phyloP scores from a whole-genome alignment of 2,797 vertebrate species.

The Syngnathus rostellatus region DNA sequence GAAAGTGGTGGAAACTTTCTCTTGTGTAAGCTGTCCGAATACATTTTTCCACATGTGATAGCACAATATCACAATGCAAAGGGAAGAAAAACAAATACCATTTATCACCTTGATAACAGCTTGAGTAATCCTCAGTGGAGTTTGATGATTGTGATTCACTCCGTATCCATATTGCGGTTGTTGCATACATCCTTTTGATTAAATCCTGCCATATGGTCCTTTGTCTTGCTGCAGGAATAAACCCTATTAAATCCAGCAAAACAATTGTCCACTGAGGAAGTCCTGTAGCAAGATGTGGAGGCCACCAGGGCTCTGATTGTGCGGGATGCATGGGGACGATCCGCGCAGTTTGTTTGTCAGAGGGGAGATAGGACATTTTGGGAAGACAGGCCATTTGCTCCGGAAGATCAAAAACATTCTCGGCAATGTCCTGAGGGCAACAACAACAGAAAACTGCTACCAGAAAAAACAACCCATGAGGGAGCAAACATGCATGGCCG shows the following conservation, averaged over 20 bases:
- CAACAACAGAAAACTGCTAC: slow-evolving; percentile 33
- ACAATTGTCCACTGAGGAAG: slow-evolving; percentile 3
- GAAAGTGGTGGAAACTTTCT: neutral
- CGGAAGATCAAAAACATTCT: slow-evolving; percentile 63
- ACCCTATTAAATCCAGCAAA: slow-evolving; percentile 8
- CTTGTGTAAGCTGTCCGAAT: neutral
- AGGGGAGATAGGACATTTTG: slow-evolving; percentile 4
- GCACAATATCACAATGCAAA: neutral
- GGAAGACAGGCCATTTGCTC: slow-evolving; percentile 51
- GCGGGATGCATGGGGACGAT: neutral
- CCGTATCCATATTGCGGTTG: slow-evolving; percentile 6
- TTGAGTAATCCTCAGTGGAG: slow-evolving; percentile 7
- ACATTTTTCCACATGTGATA: neutral
- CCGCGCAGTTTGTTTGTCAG: slow-evolving; percentile 4
- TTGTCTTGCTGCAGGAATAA: slow-evolving; percentile 4
- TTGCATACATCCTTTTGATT: slow-evolving; percentile 8
- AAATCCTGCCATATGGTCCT: slow-evolving; percentile 6
- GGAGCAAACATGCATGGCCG: slow-evolving; percentile 23
- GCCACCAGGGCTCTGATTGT: neutral
- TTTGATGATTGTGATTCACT: slow-evolving; percentile 2
- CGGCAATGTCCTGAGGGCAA: slow-evolving; percentile 52
- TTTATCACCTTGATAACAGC: slow-evolving; percentile 6
- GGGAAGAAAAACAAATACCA: neutral
- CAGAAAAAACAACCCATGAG: slow-evolving; percentile 19
- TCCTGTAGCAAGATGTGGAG: neutral